Conservation (phyloP, 2,113 vertebrate species). For the Canis aureus region DNA sequence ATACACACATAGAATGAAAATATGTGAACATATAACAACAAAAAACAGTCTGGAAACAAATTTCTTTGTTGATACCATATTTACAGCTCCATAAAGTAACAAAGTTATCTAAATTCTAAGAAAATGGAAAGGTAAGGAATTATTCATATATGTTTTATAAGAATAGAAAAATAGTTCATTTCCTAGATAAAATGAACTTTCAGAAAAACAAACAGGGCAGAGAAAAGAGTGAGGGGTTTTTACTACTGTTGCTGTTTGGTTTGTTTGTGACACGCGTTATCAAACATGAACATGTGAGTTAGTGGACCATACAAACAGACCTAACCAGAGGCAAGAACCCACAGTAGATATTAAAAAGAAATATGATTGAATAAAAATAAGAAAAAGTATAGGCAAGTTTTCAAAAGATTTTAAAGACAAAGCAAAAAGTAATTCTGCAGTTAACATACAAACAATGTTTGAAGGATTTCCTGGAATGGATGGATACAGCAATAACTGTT, state of each 20-base stretch:
- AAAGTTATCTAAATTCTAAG: not conserved
- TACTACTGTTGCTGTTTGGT: not conserved
- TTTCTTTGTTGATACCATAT: not conserved
- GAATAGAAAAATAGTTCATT: not conserved
- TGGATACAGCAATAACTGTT: not conserved
- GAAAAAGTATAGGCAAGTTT: not conserved
- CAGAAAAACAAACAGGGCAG: not conserved
- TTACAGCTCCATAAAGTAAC: not conserved
- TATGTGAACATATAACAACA: not conserved
- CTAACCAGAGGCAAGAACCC: not conserved
- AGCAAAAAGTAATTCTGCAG: not conserved
- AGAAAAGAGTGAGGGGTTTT: not conserved
- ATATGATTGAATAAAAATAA: not conserved
- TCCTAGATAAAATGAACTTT: not conserved
- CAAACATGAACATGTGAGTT: not conserved
- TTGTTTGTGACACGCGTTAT: not conserved
- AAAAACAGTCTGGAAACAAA: not conserved
- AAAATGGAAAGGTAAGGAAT: conserved; percentile 25
- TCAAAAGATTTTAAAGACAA: conserved; percentile 4
- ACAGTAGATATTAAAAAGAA: not conserved
- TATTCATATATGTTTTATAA: not conserved
- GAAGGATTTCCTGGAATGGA: conserved; percentile 35
- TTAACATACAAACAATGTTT: not conserved
- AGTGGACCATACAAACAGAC: not conserved
- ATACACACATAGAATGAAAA: not conserved